Evolutionary conservation across 2,888 invertebrate genomes (phyloP), one percentile per base, ranked within the genome.

Genomic region (Pyrocoelia pectoralis): DNA sequence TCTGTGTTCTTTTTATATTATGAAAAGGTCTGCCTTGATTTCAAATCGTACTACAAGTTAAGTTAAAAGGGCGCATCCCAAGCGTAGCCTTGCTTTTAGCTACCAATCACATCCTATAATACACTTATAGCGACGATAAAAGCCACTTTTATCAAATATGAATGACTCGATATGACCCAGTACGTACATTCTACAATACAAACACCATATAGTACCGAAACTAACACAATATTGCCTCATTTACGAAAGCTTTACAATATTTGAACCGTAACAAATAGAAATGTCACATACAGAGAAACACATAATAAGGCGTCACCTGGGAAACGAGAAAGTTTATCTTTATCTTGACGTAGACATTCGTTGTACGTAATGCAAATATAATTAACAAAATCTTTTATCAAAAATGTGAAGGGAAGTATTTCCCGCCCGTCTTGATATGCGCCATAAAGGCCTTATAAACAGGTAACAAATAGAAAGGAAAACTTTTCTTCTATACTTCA

Each of bases 71-170:
- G 66, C 72, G 68, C 58, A 63, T 71, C 72, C 72, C 60, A 54
- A 56, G 70, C 71, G 72, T 69, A 67, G 69, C 67, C 62, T 65
- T 68, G 76, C 76, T 75, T 75, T 75, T 76, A 76, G 73, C 73
- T 68, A 69, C 73, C 73, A 74, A 75, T 76, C 75, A 73, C 63
- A 70, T 73, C 73, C 71, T 74, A n/a, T n/a, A 76, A 76, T 74
- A 73, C 68, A 69, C 69, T 74, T 74, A 74, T 67, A 66, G 68
- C 71, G 61, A 66, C 72, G 71, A 69, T 70, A 74, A 72, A 74
- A 75, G 74, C 72, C 70, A 65, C 70, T 72, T 74, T 72, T 74
- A 74, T 74, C 71, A 74, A 74, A 73, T 73, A 74, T 74, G 71
- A 71, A 74, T 73, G 73, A 68, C 66, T 68, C 70, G 66, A 70